Percentiles rank a stretch among this genome's conserved stretches.
Evolutionary conservation across 2,888 invertebrate species (phyloP).

Genomic region (Arge pagana): DNA sequence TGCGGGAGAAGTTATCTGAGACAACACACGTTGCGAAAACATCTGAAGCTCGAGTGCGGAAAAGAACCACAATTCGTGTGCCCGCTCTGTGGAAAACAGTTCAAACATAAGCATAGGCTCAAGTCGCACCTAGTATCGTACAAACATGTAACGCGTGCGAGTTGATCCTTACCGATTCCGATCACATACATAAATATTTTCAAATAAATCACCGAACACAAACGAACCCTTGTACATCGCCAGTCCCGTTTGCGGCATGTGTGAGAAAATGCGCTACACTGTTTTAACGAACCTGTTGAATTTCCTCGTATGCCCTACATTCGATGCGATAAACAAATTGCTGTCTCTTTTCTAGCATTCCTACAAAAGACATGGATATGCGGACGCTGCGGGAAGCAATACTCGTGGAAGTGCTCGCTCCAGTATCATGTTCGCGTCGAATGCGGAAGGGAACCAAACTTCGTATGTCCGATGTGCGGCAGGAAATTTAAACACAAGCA

Average conservation of each 20-base stretch:
- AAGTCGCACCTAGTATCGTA: slow-evolving; percentile 14
- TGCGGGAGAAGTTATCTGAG: slow-evolving; percentile 33
- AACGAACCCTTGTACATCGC: too few species aligned
- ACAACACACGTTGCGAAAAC: slow-evolving; percentile 44
- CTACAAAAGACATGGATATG: slow-evolving; percentile 38
- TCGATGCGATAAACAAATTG: slow-evolving; percentile 2
- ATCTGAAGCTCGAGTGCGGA: slow-evolving; percentile 55
- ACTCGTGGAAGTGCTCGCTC: slow-evolving; percentile 47
- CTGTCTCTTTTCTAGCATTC: slow-evolving; percentile 5
- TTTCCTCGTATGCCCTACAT: too few species aligned
- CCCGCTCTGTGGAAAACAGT: slow-evolving; percentile 44
- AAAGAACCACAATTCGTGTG: slow-evolving; percentile 58
- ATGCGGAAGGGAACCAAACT: slow-evolving; percentile 51
- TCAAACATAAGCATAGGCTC: slow-evolving; percentile 17
- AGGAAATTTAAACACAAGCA: slow-evolving; percentile 31
- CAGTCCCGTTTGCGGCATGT: too few species aligned
- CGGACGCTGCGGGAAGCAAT: slow-evolving; percentile 45
- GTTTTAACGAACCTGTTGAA: too few species aligned
- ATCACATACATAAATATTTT: too few species aligned
- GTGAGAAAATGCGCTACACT: too few species aligned
- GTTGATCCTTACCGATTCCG: too few species aligned
- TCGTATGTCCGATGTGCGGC: slow-evolving; percentile 43
- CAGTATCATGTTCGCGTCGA: slow-evolving; percentile 48
- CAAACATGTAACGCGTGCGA: slow-evolving; percentile 11
- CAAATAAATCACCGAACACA: too few species aligned